Conservation (phyloP, 2,888 invertebrate genomes). For the Notocelia uddmanniana region DNA sequence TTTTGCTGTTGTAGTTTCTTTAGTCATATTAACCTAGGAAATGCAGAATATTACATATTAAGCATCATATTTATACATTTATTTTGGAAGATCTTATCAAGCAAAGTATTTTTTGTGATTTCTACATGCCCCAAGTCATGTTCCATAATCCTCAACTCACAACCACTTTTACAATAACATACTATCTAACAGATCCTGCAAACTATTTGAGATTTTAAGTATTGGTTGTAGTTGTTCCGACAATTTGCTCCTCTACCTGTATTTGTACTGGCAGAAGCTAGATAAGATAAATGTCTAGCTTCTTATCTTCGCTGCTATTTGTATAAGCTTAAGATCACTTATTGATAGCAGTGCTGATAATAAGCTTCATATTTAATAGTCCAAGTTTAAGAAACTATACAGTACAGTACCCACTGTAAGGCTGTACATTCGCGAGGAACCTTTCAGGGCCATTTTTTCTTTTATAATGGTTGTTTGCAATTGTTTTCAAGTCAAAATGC, state of each 20-base stretch:
- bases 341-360: conserved; percentile 79
- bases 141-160: background rate
- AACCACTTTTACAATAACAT: background rate
- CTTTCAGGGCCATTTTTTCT: conserved; percentile 54
- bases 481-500: conserved; percentile 71
- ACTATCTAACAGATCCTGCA: background rate
- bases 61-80: too few species aligned
- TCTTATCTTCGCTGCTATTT: conserved; percentile 79
- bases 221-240: conserved; percentile 17
- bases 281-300: conserved; percentile 77
- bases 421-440: conserved; percentile 60
- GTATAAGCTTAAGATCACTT: conserved; percentile 79
- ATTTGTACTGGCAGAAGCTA: conserved; percentile 66
- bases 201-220: background rate
- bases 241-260: conserved; percentile 51
- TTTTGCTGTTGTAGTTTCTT: too few species aligned
- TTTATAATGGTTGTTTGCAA: conserved; percentile 72
- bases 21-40: too few species aligned
- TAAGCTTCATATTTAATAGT: conserved; percentile 65
- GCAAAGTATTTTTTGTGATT: too few species aligned
- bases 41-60: too few species aligned
- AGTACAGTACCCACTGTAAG: conserved; percentile 66
- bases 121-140: too few species aligned
- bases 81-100: too few species aligned
- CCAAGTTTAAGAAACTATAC: conserved; percentile 63